Evolutionary conservation across 1,140 invertebrate species (phyloP), one percentile per base, ranked within the genome.

Genomic region (Drosophila arawakana): DNA sequence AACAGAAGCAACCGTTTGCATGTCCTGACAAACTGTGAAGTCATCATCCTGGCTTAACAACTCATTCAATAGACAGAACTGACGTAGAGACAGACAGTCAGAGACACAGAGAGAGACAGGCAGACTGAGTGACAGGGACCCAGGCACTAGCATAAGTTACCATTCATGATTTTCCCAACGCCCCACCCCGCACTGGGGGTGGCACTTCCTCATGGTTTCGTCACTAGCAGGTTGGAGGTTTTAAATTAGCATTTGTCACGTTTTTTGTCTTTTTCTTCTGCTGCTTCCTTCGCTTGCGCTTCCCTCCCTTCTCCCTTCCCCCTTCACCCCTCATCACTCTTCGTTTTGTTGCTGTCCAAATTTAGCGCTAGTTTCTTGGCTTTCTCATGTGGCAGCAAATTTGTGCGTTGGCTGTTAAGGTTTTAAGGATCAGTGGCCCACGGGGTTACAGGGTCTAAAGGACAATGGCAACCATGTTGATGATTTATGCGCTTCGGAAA

Each of bases 21-120:
- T 65, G 70, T 76, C 67, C 94, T 93, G 83, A 79, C 83, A 88
- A 90, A 85, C 80, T 85, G 89, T 91, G 75, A 91, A 91, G 89
- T 91, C 89, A 91, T 91, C 89, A 91, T 85, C 81, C 81, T 80
- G 73, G 81, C 86, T 90, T 86, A 90, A 84, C 86, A 90, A 90
- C 80, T 90, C 86, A 85, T 90, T 90, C 81, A 81, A 81, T 54
- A 66, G 73, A 84, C 76, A 81, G 79, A 46, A 66, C 68, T 70
- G 39, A 68, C 55, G 54, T 46, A 67, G 46, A 69, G n/a, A 61
- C 58, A 63, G 35, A 63, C 25, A 44, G 47, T 67, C 57, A n/a
- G 49, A 34, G 13, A 9, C 2, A 21, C 44, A 21, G 13, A 47
- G 2, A 73, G 47, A 71, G 50, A 50, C 7, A 49, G 47, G 11